Conservation (phyloP, 2,797 vertebrate genomes). For the Distichodus sexfasciatus region DNA sequence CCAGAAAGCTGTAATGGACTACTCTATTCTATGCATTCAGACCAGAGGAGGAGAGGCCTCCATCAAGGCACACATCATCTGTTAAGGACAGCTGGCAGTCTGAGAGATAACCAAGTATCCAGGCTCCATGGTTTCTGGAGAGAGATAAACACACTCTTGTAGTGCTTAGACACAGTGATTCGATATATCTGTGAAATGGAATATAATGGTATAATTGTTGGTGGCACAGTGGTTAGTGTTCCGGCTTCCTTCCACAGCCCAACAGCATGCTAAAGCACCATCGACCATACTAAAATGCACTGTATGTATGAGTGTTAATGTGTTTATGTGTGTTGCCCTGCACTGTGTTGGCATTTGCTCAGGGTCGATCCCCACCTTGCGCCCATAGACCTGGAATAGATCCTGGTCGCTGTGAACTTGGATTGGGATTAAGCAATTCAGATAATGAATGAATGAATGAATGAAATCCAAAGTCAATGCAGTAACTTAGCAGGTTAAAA, state of each 20-base stretch:
- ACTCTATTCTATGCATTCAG: constrained; percentile 20
- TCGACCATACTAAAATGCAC: too few species aligned
- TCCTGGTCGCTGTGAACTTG: too few species aligned
- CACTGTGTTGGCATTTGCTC: too few species aligned
- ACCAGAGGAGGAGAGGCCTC: constrained; percentile 2
- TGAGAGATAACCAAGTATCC: not conserved
- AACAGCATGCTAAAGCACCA: too few species aligned
- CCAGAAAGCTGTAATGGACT: constrained; percentile 26
- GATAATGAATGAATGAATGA: too few species aligned
- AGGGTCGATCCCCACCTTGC: too few species aligned
- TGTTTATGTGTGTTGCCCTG: too few species aligned
- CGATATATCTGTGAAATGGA: not conserved
- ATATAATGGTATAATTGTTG: not conserved
- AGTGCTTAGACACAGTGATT: not conserved
- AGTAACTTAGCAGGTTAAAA: too few species aligned
- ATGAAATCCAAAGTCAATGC: too few species aligned
- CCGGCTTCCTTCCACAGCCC: not conserved
- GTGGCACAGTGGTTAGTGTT: not conserved
- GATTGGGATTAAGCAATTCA: too few species aligned
- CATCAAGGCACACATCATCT: constrained; percentile 16
- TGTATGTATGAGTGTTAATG: too few species aligned
- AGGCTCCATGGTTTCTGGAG: constrained; percentile 5
- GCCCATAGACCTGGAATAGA: too few species aligned
- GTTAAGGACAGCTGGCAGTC: constrained; percentile 19
- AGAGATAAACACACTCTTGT: constrained; percentile 26